A percentile compares a stretch with the other conserved stretches of the same genome.
phyloP scores from a whole-genome alignment of 1,140 invertebrate genomes.

The Gryllus bimaculatus region DNA sequence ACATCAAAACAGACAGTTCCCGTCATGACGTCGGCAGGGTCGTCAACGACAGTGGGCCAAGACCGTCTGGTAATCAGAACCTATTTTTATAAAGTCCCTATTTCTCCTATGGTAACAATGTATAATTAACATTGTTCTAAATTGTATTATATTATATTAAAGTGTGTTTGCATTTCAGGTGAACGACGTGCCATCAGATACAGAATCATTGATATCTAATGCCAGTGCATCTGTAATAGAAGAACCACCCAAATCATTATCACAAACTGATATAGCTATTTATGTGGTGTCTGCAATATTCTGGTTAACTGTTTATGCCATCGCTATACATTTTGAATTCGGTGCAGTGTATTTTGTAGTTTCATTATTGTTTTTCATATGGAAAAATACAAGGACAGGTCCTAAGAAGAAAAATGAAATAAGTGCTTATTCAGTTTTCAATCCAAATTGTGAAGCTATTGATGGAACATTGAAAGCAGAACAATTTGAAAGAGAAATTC shows the following conservation, averaged over 20 bases:
- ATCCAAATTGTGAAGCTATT: conserved; percentile 84
- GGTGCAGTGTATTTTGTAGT: conserved; percentile 81
- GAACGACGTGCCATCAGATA: background rate
- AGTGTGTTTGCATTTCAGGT: background rate
- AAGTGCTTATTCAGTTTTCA: conserved; percentile 97
- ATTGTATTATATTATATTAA: too few relatives aligned
- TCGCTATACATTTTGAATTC: conserved; percentile 74
- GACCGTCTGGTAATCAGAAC: too few relatives aligned
- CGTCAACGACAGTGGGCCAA: too few relatives aligned
- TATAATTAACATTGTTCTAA: too few relatives aligned
- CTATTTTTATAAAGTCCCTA: too few relatives aligned
- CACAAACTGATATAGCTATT: background rate
- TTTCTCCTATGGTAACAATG: too few relatives aligned
- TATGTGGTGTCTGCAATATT: conserved; percentile 31
- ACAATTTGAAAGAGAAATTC: conserved; percentile 82
- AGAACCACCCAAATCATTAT: background rate
- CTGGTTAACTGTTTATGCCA: conserved; percentile 53
- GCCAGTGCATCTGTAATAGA: background rate
- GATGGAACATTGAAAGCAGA: conserved; percentile 91
- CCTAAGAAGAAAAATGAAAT: conserved; percentile 61
- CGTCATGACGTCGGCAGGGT: too few relatives aligned
- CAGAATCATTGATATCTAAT: background rate
- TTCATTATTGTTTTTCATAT: conserved; percentile 71
- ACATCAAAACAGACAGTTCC: too few relatives aligned
- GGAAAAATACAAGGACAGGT: conserved; percentile 67